Base-by-base conservation (phyloP, 2,113 vertebrate species). In the Chlorodrepanis virens region DNA sequence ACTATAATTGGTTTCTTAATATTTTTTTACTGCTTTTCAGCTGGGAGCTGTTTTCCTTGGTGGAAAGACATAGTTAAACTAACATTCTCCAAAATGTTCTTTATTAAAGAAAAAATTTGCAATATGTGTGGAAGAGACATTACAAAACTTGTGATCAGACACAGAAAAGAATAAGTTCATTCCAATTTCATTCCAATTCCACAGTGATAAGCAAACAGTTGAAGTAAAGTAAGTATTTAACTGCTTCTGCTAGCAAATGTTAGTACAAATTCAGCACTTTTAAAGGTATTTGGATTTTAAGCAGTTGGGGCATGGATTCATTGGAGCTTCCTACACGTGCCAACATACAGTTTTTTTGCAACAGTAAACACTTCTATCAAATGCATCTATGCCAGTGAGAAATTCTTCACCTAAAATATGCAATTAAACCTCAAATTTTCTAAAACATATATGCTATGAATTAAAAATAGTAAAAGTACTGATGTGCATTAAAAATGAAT, bases 1-100 rank as follows among this genome's bases (percentile, higher is more conserved):
- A 40, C 24, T 59, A 56, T 90, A 88, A 91, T 40, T 52, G 24
- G 27, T 86, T 91, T 93, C 82, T 85, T 85, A 79, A 80, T 65
- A 78, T 24, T 57, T 77, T 94, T 95, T 89, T 78, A 50, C 45
- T 77, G 5, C 8, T 31, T 90, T 89, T 89, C 28, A 17, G 18
- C 45, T 88, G 70, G 54, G 63, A 90, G 13, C 7, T 70, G 11
- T 93, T 88, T 95, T 86, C 33, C 29, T 50, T 80, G 29, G 29
- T 83, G 33, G 54, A 88, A 95, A 71, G 35, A 84, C 24, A 78
- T 8, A 75, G 22, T 10, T 19, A 84, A 91, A 71, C 8, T 5
- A 61, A 1, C 11, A 77, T 11, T 85, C 17, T 65, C 23, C 21
- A 80, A 87, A 87, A 72, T 31, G 11, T 54, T 90, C 11, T 57